Conservation (phyloP, 2,797 vertebrate species). For the Gouania willdenowi region DNA sequence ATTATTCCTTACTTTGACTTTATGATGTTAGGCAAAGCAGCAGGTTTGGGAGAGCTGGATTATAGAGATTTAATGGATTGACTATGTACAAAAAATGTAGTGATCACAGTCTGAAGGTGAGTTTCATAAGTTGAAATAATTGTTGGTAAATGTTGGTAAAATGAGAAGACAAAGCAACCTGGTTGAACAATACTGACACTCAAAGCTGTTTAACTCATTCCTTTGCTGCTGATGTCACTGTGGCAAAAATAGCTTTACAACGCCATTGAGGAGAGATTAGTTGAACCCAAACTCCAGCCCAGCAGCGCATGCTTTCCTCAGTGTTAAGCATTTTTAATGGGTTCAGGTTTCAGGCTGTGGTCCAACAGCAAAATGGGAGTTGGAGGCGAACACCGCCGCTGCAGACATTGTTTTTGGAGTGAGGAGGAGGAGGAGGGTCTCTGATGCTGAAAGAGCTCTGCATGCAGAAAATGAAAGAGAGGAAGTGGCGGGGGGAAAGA, state of each 20-base stretch:
- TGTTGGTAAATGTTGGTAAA: too few relatives aligned
- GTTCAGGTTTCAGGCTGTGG: conserved; percentile 56
- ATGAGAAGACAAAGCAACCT: too few relatives aligned
- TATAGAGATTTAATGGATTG: too few relatives aligned
- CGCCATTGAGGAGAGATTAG: conserved; percentile 62
- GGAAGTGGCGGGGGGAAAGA: conserved; percentile 52
- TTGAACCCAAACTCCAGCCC: conserved; percentile 43
- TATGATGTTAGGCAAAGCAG: too few relatives aligned
- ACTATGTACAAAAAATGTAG: too few relatives aligned
- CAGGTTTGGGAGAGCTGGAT: too few relatives aligned
- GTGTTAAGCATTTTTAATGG: conserved; percentile 32
- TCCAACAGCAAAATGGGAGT: conserved; percentile 50
- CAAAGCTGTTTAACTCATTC: conserved; percentile 43
- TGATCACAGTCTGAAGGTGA: too few relatives aligned
- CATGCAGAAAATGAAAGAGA: conserved; percentile 59
- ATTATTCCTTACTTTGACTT: too few relatives aligned
- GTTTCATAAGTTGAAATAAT: too few relatives aligned
- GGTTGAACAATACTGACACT: too few relatives aligned
- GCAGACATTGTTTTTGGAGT: conserved; percentile 62
- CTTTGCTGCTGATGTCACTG: conserved; percentile 60
- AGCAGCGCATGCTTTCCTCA: conserved; percentile 22
- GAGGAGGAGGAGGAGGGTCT: conserved; percentile 33
- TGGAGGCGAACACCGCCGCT: conserved; percentile 39
- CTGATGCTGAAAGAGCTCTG: conserved; percentile 54
- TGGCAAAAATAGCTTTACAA: conserved; percentile 63